Evolutionary conservation across 2,113 vertebrate genomes (phyloP).

Genomic region (Cavia porcellus): DNA sequence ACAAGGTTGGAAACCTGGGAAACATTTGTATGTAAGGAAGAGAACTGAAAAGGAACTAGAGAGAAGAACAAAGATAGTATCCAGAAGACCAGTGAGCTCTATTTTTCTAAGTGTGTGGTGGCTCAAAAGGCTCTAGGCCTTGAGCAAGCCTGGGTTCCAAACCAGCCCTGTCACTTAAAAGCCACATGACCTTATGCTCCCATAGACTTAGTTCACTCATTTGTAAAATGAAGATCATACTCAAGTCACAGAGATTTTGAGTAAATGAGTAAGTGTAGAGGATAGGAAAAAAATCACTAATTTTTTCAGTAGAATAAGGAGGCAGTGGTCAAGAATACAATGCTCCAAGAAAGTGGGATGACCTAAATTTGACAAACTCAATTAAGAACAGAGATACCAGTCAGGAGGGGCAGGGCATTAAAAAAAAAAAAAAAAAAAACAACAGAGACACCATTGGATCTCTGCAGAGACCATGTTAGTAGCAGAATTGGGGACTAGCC

Average conservation of each 20-base stretch:
- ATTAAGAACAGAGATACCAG: not conserved
- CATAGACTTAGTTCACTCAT: not conserved
- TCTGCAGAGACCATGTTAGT: not conserved
- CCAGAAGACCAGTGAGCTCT: not conserved
- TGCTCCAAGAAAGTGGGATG: not conserved
- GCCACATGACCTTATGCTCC: not conserved
- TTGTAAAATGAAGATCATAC: not conserved
- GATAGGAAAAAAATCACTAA: not conserved
- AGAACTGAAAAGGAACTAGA: not conserved
- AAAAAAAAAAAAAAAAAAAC: no score
- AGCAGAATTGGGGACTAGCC: not conserved
- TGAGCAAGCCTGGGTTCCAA: not conserved
- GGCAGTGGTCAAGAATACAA: not conserved
- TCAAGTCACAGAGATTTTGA: constrained; percentile 1
- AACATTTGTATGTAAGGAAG: not conserved
- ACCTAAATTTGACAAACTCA: not conserved
- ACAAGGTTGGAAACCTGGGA: not conserved
- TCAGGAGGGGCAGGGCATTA: no score
- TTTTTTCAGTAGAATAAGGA: not conserved
- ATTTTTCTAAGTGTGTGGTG: not conserved
- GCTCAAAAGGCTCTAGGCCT: not conserved
- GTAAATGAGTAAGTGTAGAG: not conserved
- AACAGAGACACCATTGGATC: not conserved
- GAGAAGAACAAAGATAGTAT: not conserved
- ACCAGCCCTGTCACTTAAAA: not conserved